Base-by-base conservation (phyloP, 1,140 invertebrate genomes). In the Xylocopa sonorina region DNA sequence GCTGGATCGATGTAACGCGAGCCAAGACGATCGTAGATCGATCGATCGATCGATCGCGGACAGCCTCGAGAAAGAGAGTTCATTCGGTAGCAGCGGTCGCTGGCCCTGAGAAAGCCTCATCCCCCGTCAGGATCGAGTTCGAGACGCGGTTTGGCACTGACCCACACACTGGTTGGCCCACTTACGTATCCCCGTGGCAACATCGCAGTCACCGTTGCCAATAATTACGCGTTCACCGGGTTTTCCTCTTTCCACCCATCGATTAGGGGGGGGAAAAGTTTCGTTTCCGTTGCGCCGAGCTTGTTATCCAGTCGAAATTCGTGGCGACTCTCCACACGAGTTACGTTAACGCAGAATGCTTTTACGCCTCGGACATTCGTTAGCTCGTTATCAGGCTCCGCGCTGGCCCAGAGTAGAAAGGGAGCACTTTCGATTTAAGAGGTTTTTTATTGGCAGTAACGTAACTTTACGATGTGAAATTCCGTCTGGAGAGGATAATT, bases 141-240 rank as follows among this genome's bases (percentile, higher is more conserved):
- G 53, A 71, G 68, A 81, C 71, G 87, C 67, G 89, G 88, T 91
- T 92, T 88, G 90, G 86, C 87, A 91, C 87, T 90, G 90, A 91
- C 89, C 89, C 90, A 89, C 87, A 89, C 90, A 85, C 64, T 86
- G 77, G 50, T 78, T 89, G 88, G 87, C 89, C 91, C 88, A 91
- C 90, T 90, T 92, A 83, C 63, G 63, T 46, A 60, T 18, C 48
- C 48, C 55, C 69, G 41, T 27, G 80, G 66, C 69, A 82, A 66
- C 63, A 41, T 27, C 66, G 69, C 38, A 24, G 21, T 34, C 67
- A 41, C n/a, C 43, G 48, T 75, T 78, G 82, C 51, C 73, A 50
- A 67, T 78, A 48, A 84, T 81, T 57, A 60, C 64, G 51, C 14
- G 51, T 38, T 53, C 38, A 48, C 14, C 16, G 48, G n/a, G 34